These are phyloP conservation scores for Elanoides forficatus DNA, from an alignment of 2,113 vertebrate genomes.

Conservation along the genomic window DNA sequence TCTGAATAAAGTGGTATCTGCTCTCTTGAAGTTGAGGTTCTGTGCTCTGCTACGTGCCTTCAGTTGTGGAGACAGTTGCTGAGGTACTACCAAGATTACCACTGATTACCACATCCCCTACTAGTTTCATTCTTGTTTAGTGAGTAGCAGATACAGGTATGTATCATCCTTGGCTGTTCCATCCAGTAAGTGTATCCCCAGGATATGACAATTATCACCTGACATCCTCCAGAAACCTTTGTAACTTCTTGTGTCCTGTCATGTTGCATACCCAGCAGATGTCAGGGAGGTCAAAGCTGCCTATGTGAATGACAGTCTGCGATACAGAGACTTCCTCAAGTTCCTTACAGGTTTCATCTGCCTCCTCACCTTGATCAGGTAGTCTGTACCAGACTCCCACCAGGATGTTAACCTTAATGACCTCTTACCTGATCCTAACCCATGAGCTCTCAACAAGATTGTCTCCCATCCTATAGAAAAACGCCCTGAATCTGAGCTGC, in stretches of 20 bases:
- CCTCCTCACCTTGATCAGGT: not conserved
- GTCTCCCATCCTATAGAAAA: not conserved
- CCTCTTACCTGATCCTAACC: not conserved
- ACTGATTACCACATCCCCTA: not conserved
- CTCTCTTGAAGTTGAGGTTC: not conserved
- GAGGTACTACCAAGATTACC: not conserved
- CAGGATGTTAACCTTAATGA: not conserved
- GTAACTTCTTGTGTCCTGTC: not conserved
- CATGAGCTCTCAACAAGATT: not conserved
- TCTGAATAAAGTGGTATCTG: not conserved
- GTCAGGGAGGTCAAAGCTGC: not conserved
- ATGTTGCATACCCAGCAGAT: not conserved
- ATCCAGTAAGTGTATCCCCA: not conserved
- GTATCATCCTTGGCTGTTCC: not conserved
- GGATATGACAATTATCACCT: not conserved
- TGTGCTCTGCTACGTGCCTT: not conserved
- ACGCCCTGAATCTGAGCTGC: not conserved
- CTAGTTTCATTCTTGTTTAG: not conserved
- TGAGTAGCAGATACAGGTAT: not conserved
- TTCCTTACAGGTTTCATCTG: not conserved
- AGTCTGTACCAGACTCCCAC: not conserved
- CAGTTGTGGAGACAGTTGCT: not conserved
- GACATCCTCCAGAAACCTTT: not conserved
- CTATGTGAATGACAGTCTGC: fast-evolving
- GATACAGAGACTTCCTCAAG: not conserved